Evolutionary conservation across 2,113 vertebrate genomes (phyloP).

Genomic region (Perognathus longimembris): DNA sequence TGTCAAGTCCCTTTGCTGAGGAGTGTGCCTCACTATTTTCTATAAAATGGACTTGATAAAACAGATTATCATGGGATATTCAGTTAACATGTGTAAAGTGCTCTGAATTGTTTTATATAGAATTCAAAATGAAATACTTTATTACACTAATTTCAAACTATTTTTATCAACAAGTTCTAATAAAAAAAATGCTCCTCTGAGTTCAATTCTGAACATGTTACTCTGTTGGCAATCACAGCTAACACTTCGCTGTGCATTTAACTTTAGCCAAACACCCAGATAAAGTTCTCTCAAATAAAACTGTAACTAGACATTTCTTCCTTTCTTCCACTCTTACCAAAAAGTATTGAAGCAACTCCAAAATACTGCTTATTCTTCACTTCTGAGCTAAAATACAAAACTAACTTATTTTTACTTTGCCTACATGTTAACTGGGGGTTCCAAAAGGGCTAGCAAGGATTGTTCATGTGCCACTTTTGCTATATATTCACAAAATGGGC

Average conservation of each 20-base stretch:
- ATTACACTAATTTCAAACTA: slow-evolving; percentile 26
- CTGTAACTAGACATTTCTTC: background rate
- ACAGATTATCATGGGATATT: background rate
- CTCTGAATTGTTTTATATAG: background rate
- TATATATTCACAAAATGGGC: background rate
- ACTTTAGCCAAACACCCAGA: background rate
- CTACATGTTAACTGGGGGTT: background rate
- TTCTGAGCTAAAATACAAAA: slow-evolving; percentile 9
- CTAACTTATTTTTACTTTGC: background rate
- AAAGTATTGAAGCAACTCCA: slow-evolving; percentile 25
- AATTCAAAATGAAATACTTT: slow-evolving; percentile 36
- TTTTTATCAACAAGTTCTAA: slow-evolving; percentile 6
- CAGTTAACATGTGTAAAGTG: background rate
- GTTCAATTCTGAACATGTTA: slow-evolving; percentile 14
- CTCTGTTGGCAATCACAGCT: background rate
- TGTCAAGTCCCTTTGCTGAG: background rate
- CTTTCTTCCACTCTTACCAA: background rate
- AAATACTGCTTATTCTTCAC: background rate
- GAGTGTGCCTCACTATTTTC: background rate
- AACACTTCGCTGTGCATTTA: background rate
- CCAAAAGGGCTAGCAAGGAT: background rate
- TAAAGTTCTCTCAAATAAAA: background rate
- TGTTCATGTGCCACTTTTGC: background rate
- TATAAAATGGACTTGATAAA: slow-evolving; percentile 30
- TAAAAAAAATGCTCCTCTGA: slow-evolving; percentile 11